These are phyloP conservation scores for Cryptocheilus praepositus DNA, from an alignment of 2,888 invertebrate genomes.

Conservation along the genomic window DNA sequence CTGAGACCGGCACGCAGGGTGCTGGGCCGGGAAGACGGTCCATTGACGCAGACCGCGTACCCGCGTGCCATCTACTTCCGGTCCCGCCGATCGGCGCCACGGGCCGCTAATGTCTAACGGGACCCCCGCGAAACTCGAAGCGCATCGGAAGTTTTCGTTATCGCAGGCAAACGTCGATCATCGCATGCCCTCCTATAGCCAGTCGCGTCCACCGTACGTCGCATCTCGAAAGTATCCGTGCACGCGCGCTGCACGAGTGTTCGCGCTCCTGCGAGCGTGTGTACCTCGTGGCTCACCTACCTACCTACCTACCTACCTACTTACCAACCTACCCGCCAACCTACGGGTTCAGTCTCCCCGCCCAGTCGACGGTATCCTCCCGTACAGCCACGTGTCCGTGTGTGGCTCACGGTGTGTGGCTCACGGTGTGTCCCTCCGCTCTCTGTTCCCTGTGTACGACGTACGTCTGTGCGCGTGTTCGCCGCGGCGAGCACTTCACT, in stretches of 20 bases:
- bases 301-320: slow-evolving; percentile 68
- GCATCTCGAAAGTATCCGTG: not conserved
- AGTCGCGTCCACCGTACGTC: not conserved
- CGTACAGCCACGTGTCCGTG: slow-evolving; percentile 4
- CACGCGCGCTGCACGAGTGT: not conserved
- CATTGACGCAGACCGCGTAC: too few species aligned
- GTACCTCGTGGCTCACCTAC: slow-evolving; percentile 52
- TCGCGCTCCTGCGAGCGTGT: slow-evolving; percentile 18
- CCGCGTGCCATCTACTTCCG: too few species aligned
- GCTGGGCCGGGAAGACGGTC: too few species aligned
- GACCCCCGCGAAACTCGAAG: too few species aligned
- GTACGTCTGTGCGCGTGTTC: too few species aligned
- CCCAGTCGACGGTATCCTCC: slow-evolving; percentile 52
- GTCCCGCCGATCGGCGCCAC: too few species aligned
- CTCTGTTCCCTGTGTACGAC: slow-evolving; percentile 1
- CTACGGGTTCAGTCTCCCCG: slow-evolving; percentile 67
- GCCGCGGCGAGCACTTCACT: not conserved
- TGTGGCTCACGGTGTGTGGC: slow-evolving; percentile 7
- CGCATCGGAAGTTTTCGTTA: too few species aligned
- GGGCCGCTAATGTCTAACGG: too few species aligned
- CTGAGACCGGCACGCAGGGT: too few species aligned
- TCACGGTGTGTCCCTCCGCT: slow-evolving; percentile 20
- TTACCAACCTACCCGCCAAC: slow-evolving; percentile 65
- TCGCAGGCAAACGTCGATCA: too few species aligned
- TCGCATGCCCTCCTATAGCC: too few species aligned